A percentile compares a stretch with the other conserved stretches of the same genome.
These are phyloP conservation scores for Lordiphosa collinella DNA, from an alignment of 1,140 invertebrate genomes.

Conservation along the genomic window DNA sequence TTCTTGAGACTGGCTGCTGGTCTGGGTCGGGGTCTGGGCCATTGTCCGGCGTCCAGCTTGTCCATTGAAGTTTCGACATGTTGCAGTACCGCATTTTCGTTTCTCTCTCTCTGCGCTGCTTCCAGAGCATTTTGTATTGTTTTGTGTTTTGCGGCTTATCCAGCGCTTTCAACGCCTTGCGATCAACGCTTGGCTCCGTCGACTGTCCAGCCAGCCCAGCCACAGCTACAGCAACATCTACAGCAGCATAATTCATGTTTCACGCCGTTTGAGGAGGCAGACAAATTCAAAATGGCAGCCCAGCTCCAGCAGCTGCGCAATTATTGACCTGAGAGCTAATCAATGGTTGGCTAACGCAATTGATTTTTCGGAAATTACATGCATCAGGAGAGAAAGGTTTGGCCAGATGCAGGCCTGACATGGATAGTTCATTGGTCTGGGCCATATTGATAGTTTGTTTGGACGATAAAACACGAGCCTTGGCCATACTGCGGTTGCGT, in stretches of 20 bases:
- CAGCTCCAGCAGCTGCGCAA: conserved; percentile 29
- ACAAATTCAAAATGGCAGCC: conserved; percentile 65
- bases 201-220: conserved; percentile 3
- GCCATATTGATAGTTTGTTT: conserved; percentile 21
- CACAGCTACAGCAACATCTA: conserved; percentile 8
- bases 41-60: conserved; percentile 20
- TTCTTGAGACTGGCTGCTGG: conserved; percentile 13
- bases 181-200: conserved; percentile 24
- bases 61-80: conserved; percentile 51
- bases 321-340: conserved; percentile 50
- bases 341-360: conserved; percentile 46
- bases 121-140: conserved; percentile 61
- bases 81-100: conserved; percentile 30
- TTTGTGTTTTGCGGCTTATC: conserved; percentile 62
- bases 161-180: conserved; percentile 65
- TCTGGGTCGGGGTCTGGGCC: conserved; percentile 17
- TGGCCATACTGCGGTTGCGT: background rate
- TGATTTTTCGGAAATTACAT: conserved; percentile 36
- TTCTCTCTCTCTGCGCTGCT: conserved; percentile 18
- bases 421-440: conserved; percentile 29
- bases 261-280: conserved; percentile 35
- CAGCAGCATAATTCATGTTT: conserved; percentile 67
- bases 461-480: conserved; percentile 30
- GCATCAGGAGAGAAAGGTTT: conserved; percentile 5
- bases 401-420: conserved; percentile 10